Evolutionary conservation across 2,888 invertebrate genomes (phyloP).

Genomic region (Drosophila barbarae): DNA sequence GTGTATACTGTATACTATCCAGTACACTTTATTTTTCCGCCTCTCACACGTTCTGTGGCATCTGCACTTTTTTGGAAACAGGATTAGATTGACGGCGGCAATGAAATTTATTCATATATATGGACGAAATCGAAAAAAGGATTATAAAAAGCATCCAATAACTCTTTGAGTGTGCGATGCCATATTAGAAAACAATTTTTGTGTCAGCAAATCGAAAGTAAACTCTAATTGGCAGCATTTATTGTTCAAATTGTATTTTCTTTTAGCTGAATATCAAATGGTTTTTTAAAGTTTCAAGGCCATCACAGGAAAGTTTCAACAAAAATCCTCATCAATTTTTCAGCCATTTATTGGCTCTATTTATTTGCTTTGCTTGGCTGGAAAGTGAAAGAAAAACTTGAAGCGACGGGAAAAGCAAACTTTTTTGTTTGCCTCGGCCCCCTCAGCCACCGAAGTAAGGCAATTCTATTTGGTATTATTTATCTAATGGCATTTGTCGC

Average conservation of each 20-base stretch:
- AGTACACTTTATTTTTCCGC: slow-evolving; percentile 1
- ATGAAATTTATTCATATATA: slow-evolving; percentile 26
- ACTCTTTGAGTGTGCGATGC: background rate
- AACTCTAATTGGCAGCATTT: slow-evolving; percentile 15
- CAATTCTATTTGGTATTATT: slow-evolving; percentile 64
- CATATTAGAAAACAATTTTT: slow-evolving; percentile 10
- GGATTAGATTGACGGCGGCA: slow-evolving; percentile 22
- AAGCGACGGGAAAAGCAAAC: slow-evolving; percentile 34
- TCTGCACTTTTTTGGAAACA: slow-evolving; percentile 2
- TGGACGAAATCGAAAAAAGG: slow-evolving; percentile 4
- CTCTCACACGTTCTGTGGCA: slow-evolving; percentile 1
- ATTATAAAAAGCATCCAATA: slow-evolving; percentile 19
- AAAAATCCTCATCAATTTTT: slow-evolving; percentile 57
- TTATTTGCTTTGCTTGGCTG: slow-evolving; percentile 56
- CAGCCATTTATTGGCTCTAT: slow-evolving; percentile 67
- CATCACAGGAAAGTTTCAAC: slow-evolving; percentile 21
- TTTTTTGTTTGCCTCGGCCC: slow-evolving; percentile 32
- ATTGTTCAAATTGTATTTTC: background rate
- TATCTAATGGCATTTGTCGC: slow-evolving; percentile 61
- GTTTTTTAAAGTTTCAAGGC: slow-evolving; percentile 32
- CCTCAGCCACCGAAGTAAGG: background rate
- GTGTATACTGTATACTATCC: slow-evolving; percentile 1
- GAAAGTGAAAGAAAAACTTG: slow-evolving; percentile 28
- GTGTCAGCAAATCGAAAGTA: slow-evolving; percentile 17
- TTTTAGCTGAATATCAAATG: background rate